phyloP scores from a whole-genome alignment of 2,888 invertebrate species.

The Rapana venosa region DNA sequence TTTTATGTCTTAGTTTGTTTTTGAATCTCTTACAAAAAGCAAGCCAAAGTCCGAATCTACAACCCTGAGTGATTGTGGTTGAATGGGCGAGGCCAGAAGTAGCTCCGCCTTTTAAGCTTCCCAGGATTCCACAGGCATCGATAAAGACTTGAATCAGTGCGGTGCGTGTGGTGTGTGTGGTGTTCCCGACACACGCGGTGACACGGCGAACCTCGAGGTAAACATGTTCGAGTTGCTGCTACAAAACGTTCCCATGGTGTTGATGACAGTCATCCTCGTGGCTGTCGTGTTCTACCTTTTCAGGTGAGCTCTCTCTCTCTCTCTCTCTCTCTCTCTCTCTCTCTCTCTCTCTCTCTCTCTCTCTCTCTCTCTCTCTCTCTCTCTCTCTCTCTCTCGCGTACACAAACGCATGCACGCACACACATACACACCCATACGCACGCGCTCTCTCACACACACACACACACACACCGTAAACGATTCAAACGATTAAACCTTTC shows the following conservation, averaged over 20 bases:
- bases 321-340: too few relatives aligned
- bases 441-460: constrained; percentile 18
- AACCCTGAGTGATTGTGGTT: background rate
- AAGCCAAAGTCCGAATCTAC: too few relatives aligned
- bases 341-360: too few relatives aligned
- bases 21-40: background rate
- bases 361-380: too few relatives aligned
- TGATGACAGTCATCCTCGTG: background rate
- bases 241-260: constrained; percentile 15
- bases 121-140: constrained; percentile 31
- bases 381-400: too few relatives aligned
- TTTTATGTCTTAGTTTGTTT: background rate
- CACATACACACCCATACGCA: background rate
- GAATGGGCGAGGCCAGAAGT: constrained; percentile 14
- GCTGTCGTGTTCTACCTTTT: background rate
- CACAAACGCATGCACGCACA: too few relatives aligned
- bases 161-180: background rate
- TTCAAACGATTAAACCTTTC: too few relatives aligned
- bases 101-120: constrained; percentile 34
- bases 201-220: constrained; percentile 10
- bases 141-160: background rate
- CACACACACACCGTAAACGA: too few relatives aligned
- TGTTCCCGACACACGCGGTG: constrained; percentile 29
- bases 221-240: constrained; percentile 25
- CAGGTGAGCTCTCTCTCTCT: background rate